Conservation (phyloP, 2,888 invertebrate genomes). For the Chaitophorus viminalis region DNA sequence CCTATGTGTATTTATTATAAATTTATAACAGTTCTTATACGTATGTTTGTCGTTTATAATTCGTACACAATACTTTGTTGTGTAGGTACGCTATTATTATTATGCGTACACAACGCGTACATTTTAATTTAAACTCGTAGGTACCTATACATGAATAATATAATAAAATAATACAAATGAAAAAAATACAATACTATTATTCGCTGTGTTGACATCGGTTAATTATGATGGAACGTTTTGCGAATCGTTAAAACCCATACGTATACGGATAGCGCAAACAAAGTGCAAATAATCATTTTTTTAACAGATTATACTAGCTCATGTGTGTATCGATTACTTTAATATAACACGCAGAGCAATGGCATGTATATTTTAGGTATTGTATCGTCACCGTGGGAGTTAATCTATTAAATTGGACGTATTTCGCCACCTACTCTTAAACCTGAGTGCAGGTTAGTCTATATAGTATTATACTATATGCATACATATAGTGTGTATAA, state of each 20-base stretch:
- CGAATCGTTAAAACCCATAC: background rate
- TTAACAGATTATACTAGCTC: background rate
- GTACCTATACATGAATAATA: too few relatives aligned
- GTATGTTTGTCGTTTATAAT: too few relatives aligned
- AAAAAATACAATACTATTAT: background rate
- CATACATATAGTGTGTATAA: too few relatives aligned
- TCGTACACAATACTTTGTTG: too few relatives aligned
- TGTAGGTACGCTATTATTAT: too few relatives aligned
- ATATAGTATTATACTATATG: too few relatives aligned
- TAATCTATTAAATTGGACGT: background rate
- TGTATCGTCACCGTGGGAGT: background rate
- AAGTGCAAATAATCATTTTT: conserved; percentile 9
- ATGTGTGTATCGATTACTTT: background rate
- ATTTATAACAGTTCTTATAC: too few relatives aligned
- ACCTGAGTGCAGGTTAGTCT: too few relatives aligned
- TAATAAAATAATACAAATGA: too few relatives aligned
- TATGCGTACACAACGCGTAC: too few relatives aligned
- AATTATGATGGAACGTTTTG: background rate
- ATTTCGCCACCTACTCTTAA: background rate
- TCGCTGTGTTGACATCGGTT: conserved; percentile 4
- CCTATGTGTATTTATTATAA: too few relatives aligned
- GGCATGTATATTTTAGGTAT: background rate
- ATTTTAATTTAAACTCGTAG: conserved; percentile 15
- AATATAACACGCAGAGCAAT: background rate
- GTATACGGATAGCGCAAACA: background rate